Evolutionary conservation across 1,140 invertebrate species (phyloP).

Genomic region (Trichoplusia ni): DNA sequence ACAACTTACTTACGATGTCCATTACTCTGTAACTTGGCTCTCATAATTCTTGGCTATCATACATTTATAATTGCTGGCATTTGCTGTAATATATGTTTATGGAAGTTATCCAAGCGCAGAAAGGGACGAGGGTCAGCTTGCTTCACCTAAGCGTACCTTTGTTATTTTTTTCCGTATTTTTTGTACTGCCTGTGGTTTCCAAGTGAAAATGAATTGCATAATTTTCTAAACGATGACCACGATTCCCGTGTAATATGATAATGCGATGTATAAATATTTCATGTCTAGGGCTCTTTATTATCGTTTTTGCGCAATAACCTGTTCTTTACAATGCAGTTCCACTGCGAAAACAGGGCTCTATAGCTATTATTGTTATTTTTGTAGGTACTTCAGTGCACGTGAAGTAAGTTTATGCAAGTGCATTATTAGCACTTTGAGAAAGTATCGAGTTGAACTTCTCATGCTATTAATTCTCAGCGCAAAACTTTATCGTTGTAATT

Average conservation of each 20-base stretch:
- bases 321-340: constrained; percentile 64
- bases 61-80: constrained; percentile 7
- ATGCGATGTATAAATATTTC: constrained; percentile 79
- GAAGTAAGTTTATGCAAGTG: constrained; percentile 37
- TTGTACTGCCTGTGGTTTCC: constrained; percentile 48
- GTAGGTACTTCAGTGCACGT: constrained; percentile 18
- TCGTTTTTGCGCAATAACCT: constrained; percentile 73
- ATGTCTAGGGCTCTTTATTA: constrained; percentile 70
- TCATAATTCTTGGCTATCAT: constrained; percentile 4
- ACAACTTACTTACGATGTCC: constrained; percentile 1
- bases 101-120: constrained; percentile 19
- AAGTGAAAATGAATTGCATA: constrained; percentile 76
- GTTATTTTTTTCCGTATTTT: constrained; percentile 41
- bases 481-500: too few relatives aligned
- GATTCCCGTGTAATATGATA: constrained; percentile 80
- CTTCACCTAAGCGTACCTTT: background rate
- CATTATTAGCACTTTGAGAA: constrained; percentile 7
- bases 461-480: too few relatives aligned
- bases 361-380: constrained; percentile 52
- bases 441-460: background rate
- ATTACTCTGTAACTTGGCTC: background rate
- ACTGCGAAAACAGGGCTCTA: constrained; percentile 57
- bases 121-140: constrained; percentile 1
- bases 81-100: constrained; percentile 16
- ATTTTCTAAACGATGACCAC: constrained; percentile 78